These are phyloP conservation scores for Camponotus fellah DNA, from an alignment of 2,888 invertebrate species.

Conservation along the genomic window DNA sequence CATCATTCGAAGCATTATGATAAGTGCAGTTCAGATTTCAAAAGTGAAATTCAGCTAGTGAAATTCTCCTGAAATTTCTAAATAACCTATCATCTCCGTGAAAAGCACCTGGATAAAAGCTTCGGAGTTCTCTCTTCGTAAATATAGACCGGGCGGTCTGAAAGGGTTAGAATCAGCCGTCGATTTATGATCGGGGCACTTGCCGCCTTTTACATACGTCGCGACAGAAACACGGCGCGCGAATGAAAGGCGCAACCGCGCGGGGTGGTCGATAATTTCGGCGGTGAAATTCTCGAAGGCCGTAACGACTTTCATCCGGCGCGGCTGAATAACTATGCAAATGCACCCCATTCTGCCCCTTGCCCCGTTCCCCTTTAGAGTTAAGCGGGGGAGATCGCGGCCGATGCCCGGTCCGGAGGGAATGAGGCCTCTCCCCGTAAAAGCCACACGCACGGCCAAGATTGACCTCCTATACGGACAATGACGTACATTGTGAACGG, in stretches of 20 bases:
- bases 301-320: constrained; percentile 76
- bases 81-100: constrained; percentile 14
- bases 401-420: constrained; percentile 63
- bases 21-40: background rate
- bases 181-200: constrained; percentile 33
- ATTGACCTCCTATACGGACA: constrained; percentile 55
- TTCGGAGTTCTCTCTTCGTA: constrained; percentile 15
- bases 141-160: constrained; percentile 19
- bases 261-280: constrained; percentile 67
- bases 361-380: constrained; percentile 54
- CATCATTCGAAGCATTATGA: background rate
- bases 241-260: constrained; percentile 53
- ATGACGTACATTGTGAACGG: constrained; percentile 40
- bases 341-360: constrained; percentile 66
- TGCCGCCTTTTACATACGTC: constrained; percentile 41
- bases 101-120: background rate
- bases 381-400: constrained; percentile 71
- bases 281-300: constrained; percentile 69
- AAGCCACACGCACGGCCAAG: constrained; percentile 64
- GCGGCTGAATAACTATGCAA: constrained; percentile 79
- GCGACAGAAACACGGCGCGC: constrained; percentile 55
- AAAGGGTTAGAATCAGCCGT: constrained; percentile 32
- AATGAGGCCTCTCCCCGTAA: constrained; percentile 59
- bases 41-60: background rate
- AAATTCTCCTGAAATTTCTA: constrained; percentile 15